Base-by-base conservation (phyloP, 1,140 invertebrate species). In the Dinothrombium tinctorium region DNA sequence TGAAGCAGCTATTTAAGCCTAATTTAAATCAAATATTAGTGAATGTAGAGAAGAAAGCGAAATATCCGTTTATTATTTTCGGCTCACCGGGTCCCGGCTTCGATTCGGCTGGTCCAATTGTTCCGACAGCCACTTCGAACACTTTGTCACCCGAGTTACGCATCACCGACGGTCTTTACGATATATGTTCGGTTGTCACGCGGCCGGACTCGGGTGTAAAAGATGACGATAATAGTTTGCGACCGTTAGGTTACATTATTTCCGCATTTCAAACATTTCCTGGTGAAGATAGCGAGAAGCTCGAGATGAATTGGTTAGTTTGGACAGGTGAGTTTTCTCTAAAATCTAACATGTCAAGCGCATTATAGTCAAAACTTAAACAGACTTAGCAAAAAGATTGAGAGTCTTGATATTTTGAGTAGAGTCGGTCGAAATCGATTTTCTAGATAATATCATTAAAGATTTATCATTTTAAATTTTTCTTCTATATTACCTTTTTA, bases 231-330 rank as follows among this genome's bases (percentile, higher is more conserved):
- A 37, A 39, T 23, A 6, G 6, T 24, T 12, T 7, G 11, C 2
- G 24, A 38, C 52, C 22, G 83, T n/a, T 80, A 9, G 82, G 80
- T 17, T 89, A 82, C 54, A 83, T 89, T 53, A 73, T 89, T 49
- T 82, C 77, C 44, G 76, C 86, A 50, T 87, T 84, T 60, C 82
- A 83, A 66, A 81, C 86, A 2, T 86, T 87, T 54, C 80, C 87
- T 58, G 82, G 82, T 12, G 82, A 86, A 54, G 81, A 86, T 57
- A 69, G 77, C 37, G 76, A 84, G 49, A 73, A 77, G 44, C 78
- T 87, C 50, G 81, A 89, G 60, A 70, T 76, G 50, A 86, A 86
- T 56, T 89, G 81, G 81, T 64, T 86, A 1, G 83, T 81, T 52
- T 89, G 81, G 81, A 86, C 81, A 29, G 81, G 69, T 71, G 56